phyloP scores from a whole-genome alignment of 2,113 vertebrate species.

The Caranx melampygus region DNA sequence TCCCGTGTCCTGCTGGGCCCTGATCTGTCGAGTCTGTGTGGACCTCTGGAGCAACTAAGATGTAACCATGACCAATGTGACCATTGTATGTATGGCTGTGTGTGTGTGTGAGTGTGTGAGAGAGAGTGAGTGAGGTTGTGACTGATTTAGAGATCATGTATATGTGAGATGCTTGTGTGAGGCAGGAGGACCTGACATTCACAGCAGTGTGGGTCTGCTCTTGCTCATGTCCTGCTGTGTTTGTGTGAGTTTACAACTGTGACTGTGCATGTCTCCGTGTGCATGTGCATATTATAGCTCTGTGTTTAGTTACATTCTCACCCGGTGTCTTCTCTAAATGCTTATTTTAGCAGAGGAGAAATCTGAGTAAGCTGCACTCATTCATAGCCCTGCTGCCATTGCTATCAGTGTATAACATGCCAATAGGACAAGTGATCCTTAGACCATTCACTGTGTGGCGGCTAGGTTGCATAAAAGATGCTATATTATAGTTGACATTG shows the following conservation, averaged over 20 bases:
- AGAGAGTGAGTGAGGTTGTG: conserved; percentile 26
- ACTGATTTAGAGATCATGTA: conserved; percentile 9
- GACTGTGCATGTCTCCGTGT: conserved; percentile 16
- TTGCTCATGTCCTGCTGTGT: conserved; percentile 22
- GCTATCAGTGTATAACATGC: not conserved
- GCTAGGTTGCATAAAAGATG: not conserved
- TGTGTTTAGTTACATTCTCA: conserved; percentile 1
- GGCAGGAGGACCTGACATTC: conserved; percentile 7
- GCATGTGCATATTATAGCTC: conserved; percentile 7
- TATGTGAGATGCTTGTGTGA: conserved; percentile 14
- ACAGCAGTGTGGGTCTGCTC: not conserved
- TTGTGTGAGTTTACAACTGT: conserved; percentile 20
- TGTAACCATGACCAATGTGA: conserved; percentile 36
- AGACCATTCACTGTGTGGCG: not conserved
- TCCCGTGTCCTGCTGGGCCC: conserved; percentile 65
- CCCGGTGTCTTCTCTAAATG: not conserved
- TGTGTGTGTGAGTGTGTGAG: conserved; percentile 30
- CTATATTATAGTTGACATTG: not conserved
- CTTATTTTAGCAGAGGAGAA: not conserved
- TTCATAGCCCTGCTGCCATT: conserved; percentile 22
- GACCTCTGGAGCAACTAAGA: conserved; percentile 42
- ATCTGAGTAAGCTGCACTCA: conserved; percentile 35
- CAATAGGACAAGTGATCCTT: not conserved
- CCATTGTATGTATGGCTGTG: conserved; percentile 10
- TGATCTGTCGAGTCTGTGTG: conserved; percentile 42